Evolutionary conservation across 2,797 vertebrate genomes (phyloP), one percentile per base, ranked within the genome.

Genomic region (Anas bahamensis): DNA sequence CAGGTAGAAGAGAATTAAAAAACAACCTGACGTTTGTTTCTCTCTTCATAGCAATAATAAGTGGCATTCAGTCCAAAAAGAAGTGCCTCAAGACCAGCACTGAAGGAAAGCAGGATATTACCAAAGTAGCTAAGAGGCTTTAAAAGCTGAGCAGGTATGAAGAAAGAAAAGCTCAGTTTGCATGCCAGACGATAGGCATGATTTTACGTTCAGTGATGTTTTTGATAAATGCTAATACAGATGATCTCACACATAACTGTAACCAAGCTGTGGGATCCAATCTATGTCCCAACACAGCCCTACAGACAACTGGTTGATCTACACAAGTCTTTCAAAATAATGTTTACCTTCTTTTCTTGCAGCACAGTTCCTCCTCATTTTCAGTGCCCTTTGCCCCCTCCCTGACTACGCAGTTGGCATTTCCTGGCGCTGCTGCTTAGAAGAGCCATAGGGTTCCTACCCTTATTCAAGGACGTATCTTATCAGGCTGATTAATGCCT

Each of bases 401-500:
- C 64, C 72, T 29, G 52, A 21, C 7, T 18, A 28, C 5, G 4
- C 21, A 46, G 29, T 4, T 1, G 48, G 39, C 75, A 23, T 14
- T 86, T 64, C 76, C 59, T 6, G 1, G 56, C 28, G 31, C 16
- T 3, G 55, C 23, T 16, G 28, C 41, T 31, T 13, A 4, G 0
- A 65, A 85, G 37, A 66, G 23, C 28, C 14, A 0, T 9, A 3
- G 0, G 4, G 17, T 83, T 90, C 69, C 73, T 50, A 60, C 35
- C 11, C 22, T 9, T 29, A 57, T 48, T 63, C 63, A 82, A 79
- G 66, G 76, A n/a, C 7, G 0, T 18, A n/a, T 26, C 42, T 74
- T 75, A 83, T 44, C 76, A 68, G 64, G 39, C 53, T 82, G 60
- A 93, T 89, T 79, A 91, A 86, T 26, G 14, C 71, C 60, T 59